Evolutionary conservation across 2,888 invertebrate genomes (phyloP).

Genomic region (Carcina quercana): DNA sequence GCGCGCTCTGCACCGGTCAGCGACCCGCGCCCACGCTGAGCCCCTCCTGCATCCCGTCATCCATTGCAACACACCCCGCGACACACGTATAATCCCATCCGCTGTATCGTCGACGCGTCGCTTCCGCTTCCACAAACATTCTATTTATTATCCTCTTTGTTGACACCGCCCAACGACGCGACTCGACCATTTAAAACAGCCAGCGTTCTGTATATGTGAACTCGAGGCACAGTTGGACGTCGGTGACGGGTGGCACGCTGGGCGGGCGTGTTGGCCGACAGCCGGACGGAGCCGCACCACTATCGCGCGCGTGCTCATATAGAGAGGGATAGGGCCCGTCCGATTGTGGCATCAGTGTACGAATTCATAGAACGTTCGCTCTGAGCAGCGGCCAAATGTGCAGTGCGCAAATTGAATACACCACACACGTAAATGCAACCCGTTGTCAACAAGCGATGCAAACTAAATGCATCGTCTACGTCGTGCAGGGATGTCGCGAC

Average conservation of each 20-base stretch:
- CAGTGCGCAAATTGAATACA: constrained; percentile 55
- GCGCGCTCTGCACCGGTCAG: constrained; percentile 52
- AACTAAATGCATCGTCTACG: constrained; percentile 22
- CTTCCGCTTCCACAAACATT: too few species aligned
- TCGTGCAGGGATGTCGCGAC: not conserved
- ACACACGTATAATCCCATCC: constrained; percentile 11
- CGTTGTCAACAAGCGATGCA: constrained; percentile 34
- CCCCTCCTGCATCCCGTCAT: constrained; percentile 56
- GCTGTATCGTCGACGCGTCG: not conserved
- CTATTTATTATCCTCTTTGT: too few species aligned
- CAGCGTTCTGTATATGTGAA: too few species aligned
- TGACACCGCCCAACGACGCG: too few species aligned
- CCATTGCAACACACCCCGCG: constrained; percentile 36
- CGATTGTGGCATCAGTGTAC: constrained; percentile 42
- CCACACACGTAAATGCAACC: constrained; percentile 37
- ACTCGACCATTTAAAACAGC: too few species aligned
- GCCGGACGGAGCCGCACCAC: constrained; percentile 14
- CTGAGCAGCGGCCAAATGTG: constrained; percentile 41
- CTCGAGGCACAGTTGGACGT: not conserved
- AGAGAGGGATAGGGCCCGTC: constrained; percentile 32
- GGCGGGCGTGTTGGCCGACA: constrained; percentile 10
- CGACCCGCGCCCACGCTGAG: constrained; percentile 59
- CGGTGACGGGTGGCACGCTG: too few species aligned
- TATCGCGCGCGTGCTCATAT: constrained; percentile 20
- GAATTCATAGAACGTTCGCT: constrained; percentile 36